Evolutionary conservation across 2,797 vertebrate genomes (phyloP).

Genomic region (Takifugu ocellatus): DNA sequence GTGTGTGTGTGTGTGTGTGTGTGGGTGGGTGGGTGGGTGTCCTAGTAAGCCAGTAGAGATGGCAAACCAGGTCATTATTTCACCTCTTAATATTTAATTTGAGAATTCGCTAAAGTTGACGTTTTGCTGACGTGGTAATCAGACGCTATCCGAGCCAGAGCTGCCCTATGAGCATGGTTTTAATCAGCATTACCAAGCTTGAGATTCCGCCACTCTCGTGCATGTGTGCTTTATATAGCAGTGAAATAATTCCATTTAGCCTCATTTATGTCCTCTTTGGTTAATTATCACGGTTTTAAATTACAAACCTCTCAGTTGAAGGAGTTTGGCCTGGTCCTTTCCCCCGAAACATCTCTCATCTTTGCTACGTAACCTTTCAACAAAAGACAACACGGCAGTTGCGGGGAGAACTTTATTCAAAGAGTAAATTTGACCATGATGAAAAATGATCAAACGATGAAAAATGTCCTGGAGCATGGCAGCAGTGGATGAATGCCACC

Average conservation of each 20-base stretch:
- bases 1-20: conserved; percentile 7
- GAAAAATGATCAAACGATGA: conserved; percentile 11
- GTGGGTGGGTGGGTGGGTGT: too few relatives aligned
- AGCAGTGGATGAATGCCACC: conserved; percentile 23
- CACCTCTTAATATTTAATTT: conserved; percentile 74
- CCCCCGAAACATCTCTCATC: not conserved
- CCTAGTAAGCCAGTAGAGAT: conserved; percentile 46
- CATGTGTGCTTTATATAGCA: conserved; percentile 49
- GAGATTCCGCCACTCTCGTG: conserved; percentile 34
- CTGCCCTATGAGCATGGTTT: conserved; percentile 22
- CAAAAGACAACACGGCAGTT: conserved; percentile 13
- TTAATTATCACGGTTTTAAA: conserved; percentile 69
- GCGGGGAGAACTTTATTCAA: conserved; percentile 26
- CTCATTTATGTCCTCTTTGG: conserved; percentile 62
- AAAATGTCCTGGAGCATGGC: conserved; percentile 19
- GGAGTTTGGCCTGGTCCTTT: conserved; percentile 34
- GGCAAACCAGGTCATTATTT: conserved; percentile 67
- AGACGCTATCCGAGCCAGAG: conserved; percentile 32
- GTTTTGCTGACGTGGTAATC: conserved; percentile 72
- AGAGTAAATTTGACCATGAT: conserved; percentile 15
- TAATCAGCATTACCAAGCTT: conserved; percentile 38
- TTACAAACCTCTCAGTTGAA: conserved; percentile 58
- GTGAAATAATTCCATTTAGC: conserved; percentile 43
- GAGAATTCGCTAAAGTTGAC: conserved; percentile 68
- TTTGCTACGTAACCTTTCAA: conserved; percentile 6